Base-by-base conservation (phyloP, 2,888 invertebrate genomes). In the Morpho achilles region DNA sequence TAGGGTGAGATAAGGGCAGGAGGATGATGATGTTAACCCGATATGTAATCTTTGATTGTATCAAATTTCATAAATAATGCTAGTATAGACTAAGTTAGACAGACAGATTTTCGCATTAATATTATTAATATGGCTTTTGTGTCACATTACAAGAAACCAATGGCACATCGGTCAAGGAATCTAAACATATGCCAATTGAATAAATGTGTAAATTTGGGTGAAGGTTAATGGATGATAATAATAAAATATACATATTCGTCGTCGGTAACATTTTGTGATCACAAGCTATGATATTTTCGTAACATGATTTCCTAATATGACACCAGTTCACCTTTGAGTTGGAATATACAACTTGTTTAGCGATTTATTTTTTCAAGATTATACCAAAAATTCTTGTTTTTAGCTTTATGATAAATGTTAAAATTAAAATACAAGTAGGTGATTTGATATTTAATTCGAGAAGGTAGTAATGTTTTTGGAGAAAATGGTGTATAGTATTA, bases 251-350 rank as follows among this genome's bases (percentile, higher is more conserved):
- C 41, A 47, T 51, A 53, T 51, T 41, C 40, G 44, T 50, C 47
- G 54, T 54, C 54, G 23, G 7, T 8, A 32, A 23, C 43, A 43
- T 52, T 45, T 52, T 44, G 52, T 10, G 45, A 39, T 52, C 10
- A 16, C 44, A 44, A 39, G 44, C 10, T 45, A 42, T 46, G 46
- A 16, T 50, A 50, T 42, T 9, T 41, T 42, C 42, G 42, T 43
- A 23, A 10, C 9, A n/a, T 47, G 23, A 23, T 48, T n/a, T 41
- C 45, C 53, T 47, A 48, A 62, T 61, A 56, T 50, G 56, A 51
- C 56, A 62, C 59, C 50, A 9, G 61, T 62, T 62, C 56, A 62
- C 59, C 61, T 62, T 62, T 53, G 41, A 16, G 51, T 50, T 16
- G 47, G 45, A 32, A 45, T 50, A 8, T n/a, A 49, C 32, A 10